Percentiles rank a stretch among this genome's conserved stretches.
phyloP scores from a whole-genome alignment of 2,113 vertebrate species.

The Nycticryphes semicollaris region DNA sequence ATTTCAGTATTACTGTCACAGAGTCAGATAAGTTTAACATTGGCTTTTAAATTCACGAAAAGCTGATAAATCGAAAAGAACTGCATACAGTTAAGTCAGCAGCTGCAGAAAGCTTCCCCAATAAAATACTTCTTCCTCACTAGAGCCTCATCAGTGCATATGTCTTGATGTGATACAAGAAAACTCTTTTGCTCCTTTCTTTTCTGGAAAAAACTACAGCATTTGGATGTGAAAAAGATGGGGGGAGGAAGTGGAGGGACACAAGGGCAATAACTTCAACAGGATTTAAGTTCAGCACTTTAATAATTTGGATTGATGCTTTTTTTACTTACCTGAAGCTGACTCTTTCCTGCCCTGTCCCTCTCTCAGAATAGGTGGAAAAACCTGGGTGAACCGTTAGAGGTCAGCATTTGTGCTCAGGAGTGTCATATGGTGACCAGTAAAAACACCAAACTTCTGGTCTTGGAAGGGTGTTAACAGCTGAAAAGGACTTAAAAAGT shows the following conservation, averaged over 20 bases:
- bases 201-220: neutral
- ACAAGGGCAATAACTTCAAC: too few relatives aligned
- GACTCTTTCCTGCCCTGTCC: accelerated
- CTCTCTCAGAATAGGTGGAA: neutral
- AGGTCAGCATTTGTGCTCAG: neutral
- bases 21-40: neutral
- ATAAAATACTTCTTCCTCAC: neutral
- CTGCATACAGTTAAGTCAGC: neutral
- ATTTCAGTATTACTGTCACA: neutral
- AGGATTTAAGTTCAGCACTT: neutral
- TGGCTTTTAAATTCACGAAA: neutral
- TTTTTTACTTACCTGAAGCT: neutral
- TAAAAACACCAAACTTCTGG: neutral
- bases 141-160: neutral
- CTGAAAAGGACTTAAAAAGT: neutral
- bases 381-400: neutral
- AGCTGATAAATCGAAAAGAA: neutral
- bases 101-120: neutral
- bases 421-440: neutral
- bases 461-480: neutral
- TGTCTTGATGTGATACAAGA: neutral
- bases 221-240: neutral
- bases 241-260: neutral
- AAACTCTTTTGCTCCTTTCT: neutral
- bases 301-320: neutral